A percentile compares a stretch with the other conserved stretches of the same genome.
Conservation (phyloP, 2,888 invertebrate species). For the Lithophane semibrunnea region DNA sequence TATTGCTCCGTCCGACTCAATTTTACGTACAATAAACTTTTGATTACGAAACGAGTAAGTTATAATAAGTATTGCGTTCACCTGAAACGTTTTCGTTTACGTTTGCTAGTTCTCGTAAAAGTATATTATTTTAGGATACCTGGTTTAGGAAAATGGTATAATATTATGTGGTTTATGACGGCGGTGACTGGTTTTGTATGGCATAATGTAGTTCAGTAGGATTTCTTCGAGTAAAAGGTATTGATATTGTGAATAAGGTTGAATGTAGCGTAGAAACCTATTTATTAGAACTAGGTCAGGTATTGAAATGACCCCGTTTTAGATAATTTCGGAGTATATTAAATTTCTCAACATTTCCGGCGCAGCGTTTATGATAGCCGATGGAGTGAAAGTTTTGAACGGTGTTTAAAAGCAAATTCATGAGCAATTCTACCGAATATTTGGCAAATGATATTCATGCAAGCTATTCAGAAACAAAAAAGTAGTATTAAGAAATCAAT, state of each 20-base stretch:
- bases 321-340: slow-evolving; percentile 40
- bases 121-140: slow-evolving; percentile 59
- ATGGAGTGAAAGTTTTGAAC: slow-evolving; percentile 36
- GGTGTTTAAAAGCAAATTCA: slow-evolving; percentile 38
- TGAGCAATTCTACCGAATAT: slow-evolving; percentile 22
- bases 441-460: slow-evolving; percentile 11
- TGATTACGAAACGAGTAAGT: slow-evolving; percentile 55
- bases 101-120: slow-evolving; percentile 58
- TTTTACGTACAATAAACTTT: slow-evolving; percentile 67
- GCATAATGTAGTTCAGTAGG: slow-evolving; percentile 8
- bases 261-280: slow-evolving; percentile 29
- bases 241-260: slow-evolving; percentile 31
- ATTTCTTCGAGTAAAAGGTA: slow-evolving; percentile 34
- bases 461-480: not conserved
- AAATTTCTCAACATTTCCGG: slow-evolving; percentile 36
- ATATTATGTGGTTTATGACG: slow-evolving; percentile 53
- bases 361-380: slow-evolving; percentile 29
- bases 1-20: slow-evolving; percentile 65
- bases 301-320: slow-evolving; percentile 50
- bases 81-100: slow-evolving; percentile 42
- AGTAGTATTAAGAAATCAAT: not conserved
- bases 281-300: slow-evolving; percentile 51
- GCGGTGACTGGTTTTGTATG: slow-evolving; percentile 32
- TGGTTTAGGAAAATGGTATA: slow-evolving; percentile 48
- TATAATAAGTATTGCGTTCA: slow-evolving; percentile 49